These are phyloP conservation scores for Drosophila diplacantha DNA, from an alignment of 2,888 invertebrate species.

Conservation along the genomic window DNA sequence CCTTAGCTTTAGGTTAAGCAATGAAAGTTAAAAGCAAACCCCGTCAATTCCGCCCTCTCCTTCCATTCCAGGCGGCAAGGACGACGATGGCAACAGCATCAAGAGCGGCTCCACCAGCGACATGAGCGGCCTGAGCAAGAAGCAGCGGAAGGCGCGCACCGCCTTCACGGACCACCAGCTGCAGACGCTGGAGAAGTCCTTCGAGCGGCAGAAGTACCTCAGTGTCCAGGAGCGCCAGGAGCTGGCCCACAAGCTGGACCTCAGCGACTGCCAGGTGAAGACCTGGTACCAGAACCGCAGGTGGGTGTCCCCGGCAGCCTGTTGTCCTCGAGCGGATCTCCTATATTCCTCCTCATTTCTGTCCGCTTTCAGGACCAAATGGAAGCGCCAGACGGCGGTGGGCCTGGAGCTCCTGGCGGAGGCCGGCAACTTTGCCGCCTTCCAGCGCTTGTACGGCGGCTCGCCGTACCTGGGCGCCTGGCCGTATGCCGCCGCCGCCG, in stretches of 20 bases:
- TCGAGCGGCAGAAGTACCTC: constrained; percentile 97
- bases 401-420: constrained; percentile 97
- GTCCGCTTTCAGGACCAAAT: constrained; percentile 86
- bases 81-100: constrained; percentile 83
- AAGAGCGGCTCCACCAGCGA: constrained; percentile 78
- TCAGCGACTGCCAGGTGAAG: constrained; percentile 99
- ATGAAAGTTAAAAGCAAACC: no score
- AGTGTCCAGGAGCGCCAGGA: constrained; percentile 99
- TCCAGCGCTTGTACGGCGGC: constrained; percentile 93
- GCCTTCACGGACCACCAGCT: constrained; percentile 99
- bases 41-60: neutral
- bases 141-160: constrained; percentile 96
- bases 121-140: constrained; percentile 85
- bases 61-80: constrained; percentile 84
- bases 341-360: neutral
- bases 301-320: constrained; percentile 82
- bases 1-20: neutral
- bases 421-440: constrained; percentile 98
- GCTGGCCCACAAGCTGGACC: constrained; percentile 94
- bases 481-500: constrained; percentile 81
- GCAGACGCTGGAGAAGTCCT: constrained; percentile 96
- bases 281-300: constrained; percentile 99
- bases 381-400: constrained; percentile 99
- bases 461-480: constrained; percentile 83
- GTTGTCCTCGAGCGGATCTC: no score